Conservation (phyloP, 2,888 invertebrate genomes). For the Drosophila robusta region DNA sequence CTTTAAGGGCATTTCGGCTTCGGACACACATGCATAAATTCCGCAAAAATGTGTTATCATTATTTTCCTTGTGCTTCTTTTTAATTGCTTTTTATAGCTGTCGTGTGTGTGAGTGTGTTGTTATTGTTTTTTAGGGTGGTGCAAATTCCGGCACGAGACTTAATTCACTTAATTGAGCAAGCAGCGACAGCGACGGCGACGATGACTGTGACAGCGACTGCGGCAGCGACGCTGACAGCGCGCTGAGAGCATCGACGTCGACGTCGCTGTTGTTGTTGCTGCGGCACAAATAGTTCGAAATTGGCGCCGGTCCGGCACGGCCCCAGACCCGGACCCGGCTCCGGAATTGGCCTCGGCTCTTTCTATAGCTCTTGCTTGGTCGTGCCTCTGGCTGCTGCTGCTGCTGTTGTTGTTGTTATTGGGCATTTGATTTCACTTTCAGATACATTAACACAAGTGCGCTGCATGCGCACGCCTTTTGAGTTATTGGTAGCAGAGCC, state of each 20-base stretch:
- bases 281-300: conserved; percentile 69
- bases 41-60: conserved; percentile 43
- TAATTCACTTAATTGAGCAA: conserved; percentile 81
- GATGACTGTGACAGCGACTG: conserved; percentile 22
- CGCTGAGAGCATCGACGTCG: conserved; percentile 27
- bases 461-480: conserved; percentile 74
- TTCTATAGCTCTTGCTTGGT: conserved; percentile 10
- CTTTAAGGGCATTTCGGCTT: conserved; percentile 28
- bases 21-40: conserved; percentile 5
- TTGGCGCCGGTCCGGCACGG: conserved; percentile 65
- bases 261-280: conserved; percentile 36
- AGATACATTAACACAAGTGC: conserved; percentile 77
- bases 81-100: conserved; percentile 64
- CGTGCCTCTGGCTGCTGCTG: conserved; percentile 7
- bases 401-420: conserved; percentile 29
- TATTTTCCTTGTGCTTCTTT: conserved; percentile 45
- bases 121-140: conserved; percentile 68
- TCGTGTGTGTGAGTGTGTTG: conserved; percentile 22
- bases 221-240: conserved; percentile 23
- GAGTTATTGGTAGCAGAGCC: conserved; percentile 74
- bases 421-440: conserved; percentile 72
- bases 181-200: conserved; percentile 50
- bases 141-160: conserved; percentile 81
- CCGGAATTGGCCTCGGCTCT: conserved; percentile 45
- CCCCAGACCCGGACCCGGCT: conserved; percentile 32